Base-by-base conservation (phyloP, 2,888 invertebrate species). In the Callyntrura sp. region DNA sequence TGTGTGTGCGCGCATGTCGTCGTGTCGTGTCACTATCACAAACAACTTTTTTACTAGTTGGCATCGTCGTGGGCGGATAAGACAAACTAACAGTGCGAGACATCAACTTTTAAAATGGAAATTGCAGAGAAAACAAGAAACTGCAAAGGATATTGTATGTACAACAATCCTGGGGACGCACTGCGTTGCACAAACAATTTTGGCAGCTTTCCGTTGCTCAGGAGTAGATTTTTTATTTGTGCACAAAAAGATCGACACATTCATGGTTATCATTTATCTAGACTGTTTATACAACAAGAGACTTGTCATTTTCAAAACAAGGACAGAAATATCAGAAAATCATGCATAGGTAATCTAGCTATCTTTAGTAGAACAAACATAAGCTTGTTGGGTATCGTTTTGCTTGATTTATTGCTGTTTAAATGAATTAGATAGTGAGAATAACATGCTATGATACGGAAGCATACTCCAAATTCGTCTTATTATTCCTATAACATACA, bases 71-170 rank as follows among this genome's bases (percentile, higher is more conserved):
- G 73, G 73, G 73, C 73, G 73, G 45, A 48, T 48, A 48, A 45
- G 73, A 76, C 45, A 76, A 76, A 76, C 73, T 76, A 48, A 48
- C n/a, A 76, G 20, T 76, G 73, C 3, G 73, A 25, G 55, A 55
- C 25, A 78, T 14, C 78, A 51, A 12, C 11, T 73, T 73, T 73
- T 11, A 73, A 73, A 78, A 78, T 78, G 78, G 78, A 51, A 78
- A 78, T 78, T 55, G 78, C 51, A 51, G 51, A 78, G 55, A 78
- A 78, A 78, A 78, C 78, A 55, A 78, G 78, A 78, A 78, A 70
- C 68, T 12, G 68, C 73, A 48, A 48, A 70, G 70, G 48, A 73
- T 28, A 68, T 12, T 73, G 48, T 20, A 48, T 48, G n/a, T 70
- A 35, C 4, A 5, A 68, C 68, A 28, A 68, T 68, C 73, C 45